Base-by-base conservation (phyloP, 2,888 invertebrate species). In the Microctonus aethiopoides region DNA sequence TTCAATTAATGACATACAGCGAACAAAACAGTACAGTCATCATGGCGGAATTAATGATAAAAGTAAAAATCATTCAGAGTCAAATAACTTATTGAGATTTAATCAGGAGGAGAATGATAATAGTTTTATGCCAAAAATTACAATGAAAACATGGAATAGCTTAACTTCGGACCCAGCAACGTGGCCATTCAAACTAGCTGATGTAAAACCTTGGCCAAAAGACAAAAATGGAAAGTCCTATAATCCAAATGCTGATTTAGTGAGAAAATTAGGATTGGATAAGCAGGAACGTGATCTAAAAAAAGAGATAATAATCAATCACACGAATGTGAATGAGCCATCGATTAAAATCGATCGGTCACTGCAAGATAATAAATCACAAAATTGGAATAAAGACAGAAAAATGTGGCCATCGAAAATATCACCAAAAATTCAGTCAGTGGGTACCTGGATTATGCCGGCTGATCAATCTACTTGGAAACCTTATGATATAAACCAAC, bases 181-280 rank as follows among this genome's bases (percentile, higher is more conserved):
- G 0, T 85, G 85, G 85, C 84, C 85, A 0, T 83, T 83, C 63
- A 84, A 84, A 64, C 70, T 83, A 0, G 80, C 83, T 0, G 82
- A 81, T 0, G 81, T 80, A 0, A 84, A 85, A 34, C 82, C 84
- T 1, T 85, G 85, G 85, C 84, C 83, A 0, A 85, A 84, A 57
- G 84, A 85, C 51, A 80, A 84, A 29, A 81, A 83, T 61, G 83
- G 83, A 0, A 83, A 83, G 34, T 78, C 84, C 2, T 85, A 84
- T 74, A 84, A 84, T 56, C 85, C 84, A 0, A 85, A 85, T 64
- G 84, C 85, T 0, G 84, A 82, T 10, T 72, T 84, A 11, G 81
- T 83, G 26, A 78, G 82, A 13, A 85, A 84, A 56, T 67, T 85
- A 7, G 84, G 84, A 0, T 71, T 84, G 6, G 83, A 84, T 20